These are phyloP conservation scores for Ramphastos sulfuratus DNA, from an alignment of 2,113 vertebrate genomes.

Conservation along the genomic window DNA sequence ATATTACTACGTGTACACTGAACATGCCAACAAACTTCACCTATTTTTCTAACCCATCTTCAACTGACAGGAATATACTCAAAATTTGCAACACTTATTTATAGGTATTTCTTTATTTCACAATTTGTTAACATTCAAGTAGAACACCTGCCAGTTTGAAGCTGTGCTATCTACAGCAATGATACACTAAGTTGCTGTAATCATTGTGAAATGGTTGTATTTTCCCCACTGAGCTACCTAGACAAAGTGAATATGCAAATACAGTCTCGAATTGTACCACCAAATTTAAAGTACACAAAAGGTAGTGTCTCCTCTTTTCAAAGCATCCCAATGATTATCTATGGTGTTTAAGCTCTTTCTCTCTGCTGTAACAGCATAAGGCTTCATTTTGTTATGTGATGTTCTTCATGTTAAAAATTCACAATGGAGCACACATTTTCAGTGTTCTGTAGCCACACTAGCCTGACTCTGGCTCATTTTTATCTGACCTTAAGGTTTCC, in stretches of 20 bases:
- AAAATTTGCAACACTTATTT: slow-evolving; percentile 66
- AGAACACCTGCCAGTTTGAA: slow-evolving; percentile 42
- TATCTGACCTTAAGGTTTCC: slow-evolving; percentile 62
- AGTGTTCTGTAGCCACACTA: slow-evolving; percentile 26
- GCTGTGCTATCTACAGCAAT: slow-evolving; percentile 60
- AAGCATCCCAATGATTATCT: not conserved
- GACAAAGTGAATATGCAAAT: not conserved
- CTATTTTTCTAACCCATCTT: slow-evolving; percentile 67
- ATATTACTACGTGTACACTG: slow-evolving; percentile 14
- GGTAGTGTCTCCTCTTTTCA: not conserved
- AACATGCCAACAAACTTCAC: slow-evolving; percentile 34
- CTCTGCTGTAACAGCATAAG: not conserved
- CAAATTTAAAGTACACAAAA: not conserved
- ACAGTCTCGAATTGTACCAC: not conserved
- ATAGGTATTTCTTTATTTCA: slow-evolving; percentile 68
- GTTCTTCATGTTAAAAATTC: slow-evolving; percentile 4
- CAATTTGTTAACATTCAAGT: slow-evolving; percentile 64
- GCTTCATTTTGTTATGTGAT: not conserved
- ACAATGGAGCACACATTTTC: slow-evolving; percentile 35
- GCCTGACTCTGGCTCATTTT: slow-evolving; percentile 63
- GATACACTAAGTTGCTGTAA: slow-evolving; percentile 32
- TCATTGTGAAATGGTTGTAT: not conserved
- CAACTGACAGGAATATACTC: slow-evolving; percentile 45
- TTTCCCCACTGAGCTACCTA: not conserved
- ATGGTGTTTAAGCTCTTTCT: not conserved